Evolutionary conservation across 2,888 invertebrate genomes (phyloP).

Genomic region (Lissonota sp.): DNA sequence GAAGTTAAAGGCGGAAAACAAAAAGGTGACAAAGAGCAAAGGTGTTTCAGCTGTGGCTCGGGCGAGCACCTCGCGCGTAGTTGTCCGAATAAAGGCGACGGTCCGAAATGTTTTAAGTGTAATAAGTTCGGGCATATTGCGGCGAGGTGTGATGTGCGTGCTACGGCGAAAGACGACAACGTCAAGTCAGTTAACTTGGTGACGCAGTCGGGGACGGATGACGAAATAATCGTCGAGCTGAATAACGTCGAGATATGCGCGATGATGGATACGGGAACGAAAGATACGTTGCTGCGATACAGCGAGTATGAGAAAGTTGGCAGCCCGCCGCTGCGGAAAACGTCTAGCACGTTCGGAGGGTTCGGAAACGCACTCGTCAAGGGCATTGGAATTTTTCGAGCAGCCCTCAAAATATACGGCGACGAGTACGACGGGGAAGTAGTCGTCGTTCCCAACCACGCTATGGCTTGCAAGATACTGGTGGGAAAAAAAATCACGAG

Average conservation of each 20-base stretch:
- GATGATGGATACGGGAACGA: conserved; percentile 22
- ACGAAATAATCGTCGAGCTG: conserved; percentile 15
- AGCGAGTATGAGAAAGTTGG: conserved; percentile 17
- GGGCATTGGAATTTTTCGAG: background rate
- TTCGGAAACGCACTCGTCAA: conserved; percentile 23
- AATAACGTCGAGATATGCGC: background rate
- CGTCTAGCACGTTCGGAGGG: conserved; percentile 19
- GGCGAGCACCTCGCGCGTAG: background rate
- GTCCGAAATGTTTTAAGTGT: conserved; percentile 53
- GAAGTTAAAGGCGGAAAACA: background rate
- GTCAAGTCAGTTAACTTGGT: conserved; percentile 22
- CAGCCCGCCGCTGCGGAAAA: conserved; percentile 7
- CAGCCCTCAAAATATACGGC: background rate
- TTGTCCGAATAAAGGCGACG: conserved; percentile 34
- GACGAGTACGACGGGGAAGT: conserved; percentile 3
- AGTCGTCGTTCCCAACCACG: background rate
- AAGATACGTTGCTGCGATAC: conserved; percentile 11
- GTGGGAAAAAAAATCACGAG: background rate
- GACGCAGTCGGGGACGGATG: conserved; percentile 24
- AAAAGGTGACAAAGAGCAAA: background rate
- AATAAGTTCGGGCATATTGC: conserved; percentile 50
- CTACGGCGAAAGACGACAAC: background rate
- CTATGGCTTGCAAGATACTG: background rate
- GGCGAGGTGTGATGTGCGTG: conserved; percentile 14
- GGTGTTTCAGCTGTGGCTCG: conserved; percentile 10